A percentile compares a stretch with the other conserved stretches of the same genome.
Conservation (phyloP, 2,797 vertebrate genomes). For the Notolabrus celidotus region DNA sequence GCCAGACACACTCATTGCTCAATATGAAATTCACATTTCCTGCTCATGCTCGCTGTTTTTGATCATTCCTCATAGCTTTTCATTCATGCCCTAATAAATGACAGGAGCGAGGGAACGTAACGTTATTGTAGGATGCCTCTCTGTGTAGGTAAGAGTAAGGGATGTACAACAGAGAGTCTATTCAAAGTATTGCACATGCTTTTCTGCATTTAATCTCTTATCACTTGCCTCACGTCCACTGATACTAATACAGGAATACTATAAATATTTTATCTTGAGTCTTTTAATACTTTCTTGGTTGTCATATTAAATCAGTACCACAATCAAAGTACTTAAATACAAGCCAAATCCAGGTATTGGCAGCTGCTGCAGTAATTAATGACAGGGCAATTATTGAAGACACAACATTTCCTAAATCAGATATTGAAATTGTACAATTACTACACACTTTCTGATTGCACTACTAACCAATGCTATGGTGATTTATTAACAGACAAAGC, state of each 20-base stretch:
- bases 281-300: neutral
- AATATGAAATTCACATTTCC: conserved; percentile 72
- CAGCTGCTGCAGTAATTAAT: conserved; percentile 34
- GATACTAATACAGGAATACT: neutral
- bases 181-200: conserved; percentile 3
- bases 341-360: conserved; percentile 26
- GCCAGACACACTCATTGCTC: conserved; percentile 71
- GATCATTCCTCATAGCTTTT: conserved; percentile 61
- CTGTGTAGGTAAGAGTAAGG: conserved; percentile 5
- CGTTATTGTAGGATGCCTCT: conserved; percentile 23
- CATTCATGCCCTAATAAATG: conserved; percentile 57
- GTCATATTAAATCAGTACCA: conserved; percentile 21
- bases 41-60: conserved; percentile 62
- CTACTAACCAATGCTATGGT: neutral
- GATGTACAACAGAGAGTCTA: conserved; percentile 2
- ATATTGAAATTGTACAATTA: conserved; percentile 42
- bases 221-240: conserved; percentile 6
- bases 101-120: conserved; percentile 25
- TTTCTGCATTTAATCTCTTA: conserved; percentile 17
- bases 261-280: conserved; percentile 8
- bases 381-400: conserved; percentile 47
- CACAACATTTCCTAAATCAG: conserved; percentile 45
- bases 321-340: conserved; percentile 22
- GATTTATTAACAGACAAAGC: conserved; percentile 26
- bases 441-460: conserved; percentile 33